These are phyloP conservation scores for Aleiodes leptofemur DNA, from an alignment of 2,888 invertebrate genomes.

Conservation along the genomic window DNA sequence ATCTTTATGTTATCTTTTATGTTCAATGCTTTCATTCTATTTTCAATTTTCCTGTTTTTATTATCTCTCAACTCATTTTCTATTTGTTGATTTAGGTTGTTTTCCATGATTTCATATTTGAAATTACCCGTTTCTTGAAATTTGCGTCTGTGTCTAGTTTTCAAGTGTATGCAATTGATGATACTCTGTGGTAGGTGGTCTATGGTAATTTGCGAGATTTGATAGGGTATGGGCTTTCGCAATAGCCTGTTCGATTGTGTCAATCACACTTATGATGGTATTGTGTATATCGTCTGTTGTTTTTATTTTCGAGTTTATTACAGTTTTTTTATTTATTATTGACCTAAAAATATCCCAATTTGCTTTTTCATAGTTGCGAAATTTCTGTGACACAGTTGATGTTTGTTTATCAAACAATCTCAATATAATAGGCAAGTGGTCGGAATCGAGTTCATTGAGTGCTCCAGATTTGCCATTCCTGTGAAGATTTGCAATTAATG, in stretches of 20 bases:
- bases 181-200: background rate
- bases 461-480: background rate
- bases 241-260: background rate
- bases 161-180: background rate
- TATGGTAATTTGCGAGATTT: background rate
- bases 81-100: background rate
- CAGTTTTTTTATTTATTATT: background rate
- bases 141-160: background rate
- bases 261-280: background rate
- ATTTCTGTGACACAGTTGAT: background rate
- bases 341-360: constrained; percentile 1
- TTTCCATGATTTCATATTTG: background rate
- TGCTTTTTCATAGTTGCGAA: constrained; percentile 7
- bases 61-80: too few species aligned
- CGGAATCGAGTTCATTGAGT: constrained; percentile 8
- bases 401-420: background rate
- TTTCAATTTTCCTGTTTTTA: too few species aligned
- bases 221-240: background rate
- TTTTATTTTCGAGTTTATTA: background rate
- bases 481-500: constrained; percentile 11
- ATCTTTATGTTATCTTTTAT: too few species aligned
- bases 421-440: constrained; percentile 3
- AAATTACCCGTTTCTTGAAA: background rate
- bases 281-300: background rate
- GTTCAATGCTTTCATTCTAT: background rate